These are phyloP conservation scores for Gallinago nigripennis DNA, from an alignment of 2,797 vertebrate species.

Conservation along the genomic window DNA sequence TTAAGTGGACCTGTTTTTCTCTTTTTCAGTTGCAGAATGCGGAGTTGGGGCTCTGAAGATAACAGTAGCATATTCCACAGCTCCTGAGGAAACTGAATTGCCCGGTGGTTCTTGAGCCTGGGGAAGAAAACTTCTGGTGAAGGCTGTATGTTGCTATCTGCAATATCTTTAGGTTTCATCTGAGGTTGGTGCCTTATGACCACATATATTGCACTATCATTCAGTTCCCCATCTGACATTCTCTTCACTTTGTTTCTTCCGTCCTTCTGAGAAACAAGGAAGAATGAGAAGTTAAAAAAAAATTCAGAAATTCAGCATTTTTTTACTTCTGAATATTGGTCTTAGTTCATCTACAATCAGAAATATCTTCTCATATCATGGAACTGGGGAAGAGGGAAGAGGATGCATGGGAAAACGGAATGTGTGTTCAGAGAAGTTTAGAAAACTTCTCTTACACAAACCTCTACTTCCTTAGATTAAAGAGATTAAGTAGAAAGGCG, in stretches of 20 bases:
- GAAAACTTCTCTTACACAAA: background rate
- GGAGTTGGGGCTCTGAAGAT: background rate
- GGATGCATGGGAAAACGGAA: background rate
- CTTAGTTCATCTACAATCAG: background rate
- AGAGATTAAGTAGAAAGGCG: background rate
- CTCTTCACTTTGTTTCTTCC: background rate
- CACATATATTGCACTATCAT: background rate
- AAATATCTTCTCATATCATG: background rate
- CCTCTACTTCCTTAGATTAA: background rate
- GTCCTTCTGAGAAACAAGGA: background rate
- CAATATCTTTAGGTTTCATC: background rate
- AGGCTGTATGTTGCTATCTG: background rate
- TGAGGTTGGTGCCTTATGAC: background rate
- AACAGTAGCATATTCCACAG: conserved; percentile 28
- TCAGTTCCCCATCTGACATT: background rate
- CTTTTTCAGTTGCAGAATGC: background rate
- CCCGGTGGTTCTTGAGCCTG: background rate
- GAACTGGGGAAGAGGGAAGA: background rate
- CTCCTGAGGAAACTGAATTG: background rate
- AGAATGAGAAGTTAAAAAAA: background rate
- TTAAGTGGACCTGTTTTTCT: background rate
- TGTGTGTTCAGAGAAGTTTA: background rate
- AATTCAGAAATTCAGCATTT: background rate
- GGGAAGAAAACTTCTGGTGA: background rate
- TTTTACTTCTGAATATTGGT: background rate